Evolutionary conservation across 2,888 invertebrate species (phyloP), one percentile per base, ranked within the genome.

Genomic region (Eupithecia subumbrata): DNA sequence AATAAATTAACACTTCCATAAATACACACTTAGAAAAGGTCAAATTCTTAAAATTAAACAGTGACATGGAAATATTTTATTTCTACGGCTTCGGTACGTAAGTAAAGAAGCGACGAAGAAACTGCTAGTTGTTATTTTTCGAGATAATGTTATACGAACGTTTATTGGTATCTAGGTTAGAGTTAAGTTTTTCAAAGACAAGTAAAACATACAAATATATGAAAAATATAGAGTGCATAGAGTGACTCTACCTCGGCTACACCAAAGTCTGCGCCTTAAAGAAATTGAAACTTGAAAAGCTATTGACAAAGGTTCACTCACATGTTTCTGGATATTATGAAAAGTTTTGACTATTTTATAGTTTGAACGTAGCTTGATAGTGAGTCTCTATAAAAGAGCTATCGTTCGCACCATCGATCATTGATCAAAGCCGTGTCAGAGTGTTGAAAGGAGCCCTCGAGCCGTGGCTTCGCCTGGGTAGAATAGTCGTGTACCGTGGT

Each of bases 261-360:
- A 22, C 11, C 7, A 30, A 16, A 63, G 14, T 63, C n/a, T 22
- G 22, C 11, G 22, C 4, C 56, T 56, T 56, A 5, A 16, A 22
- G 12, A 56, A 22, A 56, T 48, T 70, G 63, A 25, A 74, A 74
- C 48, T 71, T 67, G 3, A 11, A 30, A 76, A 34, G 16, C 34
- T 64, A 18, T 34, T 64, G 34, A 34, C 64, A 64, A 64, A 34
- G 9, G 52, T 56, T 56, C 11, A 9, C 11, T 9, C 9, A 22
- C 22, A 56, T 22, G 22, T 56, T 56, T 9, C 52, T n/a, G 8
- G 16, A 64, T 64, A 34, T 64, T 34, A 18, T 34, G 18, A 64
- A 64, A 9, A 64, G 5, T 63, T 2, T 16, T 22, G 5, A 18
- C 8, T 9, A 34, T 18, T 22, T 34, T 64, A 60, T 60, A 25